A percentile compares a stretch with the other conserved stretches of the same genome.
phyloP scores from a whole-genome alignment of 2,113 vertebrate genomes.

The Caranx ignobilis region DNA sequence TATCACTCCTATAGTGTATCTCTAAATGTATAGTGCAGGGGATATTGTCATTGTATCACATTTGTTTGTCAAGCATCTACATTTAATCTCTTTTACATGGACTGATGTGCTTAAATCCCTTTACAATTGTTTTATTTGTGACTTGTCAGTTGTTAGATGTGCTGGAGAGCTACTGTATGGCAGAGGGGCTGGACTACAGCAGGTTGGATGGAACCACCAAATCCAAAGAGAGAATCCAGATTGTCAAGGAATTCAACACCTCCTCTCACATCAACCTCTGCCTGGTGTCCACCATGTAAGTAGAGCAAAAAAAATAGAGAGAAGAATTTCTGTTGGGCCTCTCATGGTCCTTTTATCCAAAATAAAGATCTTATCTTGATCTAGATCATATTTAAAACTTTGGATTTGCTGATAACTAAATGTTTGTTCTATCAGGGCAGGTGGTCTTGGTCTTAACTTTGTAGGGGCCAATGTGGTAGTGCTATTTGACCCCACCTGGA shows the following conservation, averaged over 20 bases:
- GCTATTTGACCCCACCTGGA: slow-evolving; percentile 98
- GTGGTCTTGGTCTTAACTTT: slow-evolving; percentile 97
- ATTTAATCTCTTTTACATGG: not conserved
- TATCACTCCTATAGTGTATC: slow-evolving; percentile 7
- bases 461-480: slow-evolving; percentile 96
- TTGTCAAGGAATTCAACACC: slow-evolving; percentile 95
- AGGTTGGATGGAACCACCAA: slow-evolving; percentile 94
- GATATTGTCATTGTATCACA: slow-evolving; percentile 9
- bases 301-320: slow-evolving; percentile 5
- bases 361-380: not conserved
- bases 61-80: not conserved
- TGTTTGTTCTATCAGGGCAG: slow-evolving; percentile 86
- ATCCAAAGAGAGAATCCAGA: slow-evolving; percentile 91
- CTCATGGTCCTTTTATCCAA: not conserved
- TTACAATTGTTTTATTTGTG: slow-evolving; percentile 43
- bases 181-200: slow-evolving; percentile 93
- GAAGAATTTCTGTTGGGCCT: not conserved
- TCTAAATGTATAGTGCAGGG: slow-evolving; percentile 23
- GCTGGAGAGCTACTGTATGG: slow-evolving; percentile 94
- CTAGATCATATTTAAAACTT: not conserved
- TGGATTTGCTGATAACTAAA: not conserved
- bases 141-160: slow-evolving; percentile 89
- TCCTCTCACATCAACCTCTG: slow-evolving; percentile 91
- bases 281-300: slow-evolving; percentile 97
- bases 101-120: not conserved